Evolutionary conservation across 2,113 vertebrate genomes (phyloP), one percentile per base, ranked within the genome.

Genomic region (Tursiops truncatus): DNA sequence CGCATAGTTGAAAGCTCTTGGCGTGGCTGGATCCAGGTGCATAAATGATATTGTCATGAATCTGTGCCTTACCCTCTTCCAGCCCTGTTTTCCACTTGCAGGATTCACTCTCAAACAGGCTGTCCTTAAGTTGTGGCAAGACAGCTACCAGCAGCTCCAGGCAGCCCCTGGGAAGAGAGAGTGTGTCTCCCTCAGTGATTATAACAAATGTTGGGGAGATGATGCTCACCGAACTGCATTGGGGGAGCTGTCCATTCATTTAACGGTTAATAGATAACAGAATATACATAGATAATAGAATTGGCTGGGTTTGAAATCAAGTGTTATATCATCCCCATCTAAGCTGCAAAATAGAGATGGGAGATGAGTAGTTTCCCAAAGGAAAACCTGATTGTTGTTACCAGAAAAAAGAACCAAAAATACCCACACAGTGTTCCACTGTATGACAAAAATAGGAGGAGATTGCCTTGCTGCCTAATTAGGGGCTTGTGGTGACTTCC

Each of bases 181-280:
- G 11, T 11, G 8, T 15, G 4, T 82, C n/a, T 25, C 2, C 60
- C 56, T 28, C 18, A 3, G 50, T 3, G 23, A 94, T 11, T 2
- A 13, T 21, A 53, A 53, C 0, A 13, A 17, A 56, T 60, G 60
- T 11, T 20, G n/a, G 44, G 18, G 26, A 25, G 33, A 3, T 0
- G 0, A 2, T 25, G 4, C 21, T 65, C 6, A 0, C 23, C 1
- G 15, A 28, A 14, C 8, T 6, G 9, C 15, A 1, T 4, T 17
- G n/a, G 14, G 31, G 25, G 60, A 23, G 33, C 8, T 50, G 33
- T 65, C 14, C 18, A 28, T 47, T 70, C 36, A 3, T 31, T 23
- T 41, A 33, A 12, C 25, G 21, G 10, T 6, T 50, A 33, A 3
- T 1, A 12, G 62, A 14, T 65, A 31, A 14, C 13, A 65, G 74